Base-by-base conservation (phyloP, 2,797 vertebrate genomes). In the Squalus acanthias region DNA sequence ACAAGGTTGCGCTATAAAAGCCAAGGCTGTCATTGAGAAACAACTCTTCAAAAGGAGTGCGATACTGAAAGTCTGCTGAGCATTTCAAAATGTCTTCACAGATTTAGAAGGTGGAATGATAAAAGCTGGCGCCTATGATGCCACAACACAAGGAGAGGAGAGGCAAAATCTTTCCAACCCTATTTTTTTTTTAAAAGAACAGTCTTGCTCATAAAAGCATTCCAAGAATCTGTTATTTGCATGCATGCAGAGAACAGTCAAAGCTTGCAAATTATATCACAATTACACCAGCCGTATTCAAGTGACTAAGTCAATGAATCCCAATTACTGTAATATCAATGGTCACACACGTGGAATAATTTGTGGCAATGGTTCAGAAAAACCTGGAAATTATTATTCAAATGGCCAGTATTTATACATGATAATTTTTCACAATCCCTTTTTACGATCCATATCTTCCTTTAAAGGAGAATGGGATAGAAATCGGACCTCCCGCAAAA, bases 1-100 rank as follows among this genome's bases (percentile, higher is more conserved):
- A 46, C 63, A 93, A 69, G 22, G 33, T 65, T 92, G 91, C n/a
- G 39, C 9, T 3, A 46, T 93, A 46, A 93, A 69, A 93, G n/a
- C 91, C 60, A 67, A 3, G n/a, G 91, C 65, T 69, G 91, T 69
- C 65, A 69, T 1, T 10, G n/a, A 46, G 65, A 69, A 92, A 93
- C 63, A 69, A 69, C 17, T 93, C 63, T 69, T 93, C 91, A 93
- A 93, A 93, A 46, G 10, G 24, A 39, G 17, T 20, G 63, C n/a
- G 39, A 69, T 69, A 10, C 65, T 93, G 65, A 39, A 93, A 93
- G 91, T 93, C 91, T 93, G 91, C 91, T 69, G 70, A 74, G 50
- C 70, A 57, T 95, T 95, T 95, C 46, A 74, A 53, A 74, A 74
- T 74, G 70, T 74, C 50, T 50, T 95, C 94, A 76, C 46, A 33